A percentile compares a stretch with the other conserved stretches of the same genome.
Evolutionary conservation across 2,888 invertebrate species (phyloP).

Genomic region (Phortica magna): DNA sequence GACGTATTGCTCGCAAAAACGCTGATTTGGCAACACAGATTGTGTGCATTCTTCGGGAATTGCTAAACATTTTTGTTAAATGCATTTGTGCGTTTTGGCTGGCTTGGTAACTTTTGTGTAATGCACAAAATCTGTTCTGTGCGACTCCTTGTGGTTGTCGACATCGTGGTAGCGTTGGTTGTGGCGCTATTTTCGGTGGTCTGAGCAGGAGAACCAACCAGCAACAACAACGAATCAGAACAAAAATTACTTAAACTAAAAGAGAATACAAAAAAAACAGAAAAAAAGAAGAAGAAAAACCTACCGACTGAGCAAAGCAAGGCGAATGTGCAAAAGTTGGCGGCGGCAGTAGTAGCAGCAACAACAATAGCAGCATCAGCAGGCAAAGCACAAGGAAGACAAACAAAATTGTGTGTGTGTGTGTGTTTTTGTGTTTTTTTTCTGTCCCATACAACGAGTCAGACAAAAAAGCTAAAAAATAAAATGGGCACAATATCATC

Average conservation of each 20-base stretch:
- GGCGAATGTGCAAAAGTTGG: too few relatives aligned
- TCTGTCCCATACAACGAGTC: too few relatives aligned
- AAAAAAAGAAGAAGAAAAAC: not conserved
- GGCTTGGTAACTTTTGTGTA: not conserved
- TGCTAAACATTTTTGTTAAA: too few relatives aligned
- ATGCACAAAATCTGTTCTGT: not conserved
- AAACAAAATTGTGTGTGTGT: too few relatives aligned
- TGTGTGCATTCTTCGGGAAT: too few relatives aligned
- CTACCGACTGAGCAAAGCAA: not conserved
- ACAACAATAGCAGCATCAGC: too few relatives aligned
- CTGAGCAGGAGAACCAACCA: not conserved
- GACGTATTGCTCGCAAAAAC: too few relatives aligned
- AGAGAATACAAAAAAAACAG: not conserved
- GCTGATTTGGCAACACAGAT: too few relatives aligned
- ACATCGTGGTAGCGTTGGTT: not conserved
- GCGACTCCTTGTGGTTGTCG: not conserved
- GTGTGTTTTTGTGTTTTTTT: too few relatives aligned
- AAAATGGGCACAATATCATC: constrained; percentile 94
- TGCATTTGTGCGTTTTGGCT: not conserved
- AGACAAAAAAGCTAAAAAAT: too few relatives aligned
- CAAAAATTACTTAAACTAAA: constrained; percentile 36
- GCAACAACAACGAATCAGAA: constrained; percentile 4
- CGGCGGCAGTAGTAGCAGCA: too few relatives aligned
- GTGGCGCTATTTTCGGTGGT: not conserved
- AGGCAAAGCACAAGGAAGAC: too few relatives aligned